These are phyloP conservation scores for Antrozous pallidus DNA, from an alignment of 2,797 vertebrate species.

Conservation along the genomic window DNA sequence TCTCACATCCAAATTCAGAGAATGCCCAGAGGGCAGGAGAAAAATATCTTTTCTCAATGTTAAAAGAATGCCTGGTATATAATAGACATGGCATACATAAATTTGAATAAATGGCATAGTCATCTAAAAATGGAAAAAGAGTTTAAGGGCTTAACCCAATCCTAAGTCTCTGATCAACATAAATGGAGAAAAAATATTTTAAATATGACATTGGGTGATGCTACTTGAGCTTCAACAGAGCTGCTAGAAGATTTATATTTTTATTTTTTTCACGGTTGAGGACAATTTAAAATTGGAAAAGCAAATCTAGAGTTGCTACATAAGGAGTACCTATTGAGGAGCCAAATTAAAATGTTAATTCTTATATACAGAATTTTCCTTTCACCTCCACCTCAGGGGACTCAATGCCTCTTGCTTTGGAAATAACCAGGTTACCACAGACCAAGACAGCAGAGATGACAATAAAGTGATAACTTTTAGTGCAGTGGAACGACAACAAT, in stretches of 20 bases:
- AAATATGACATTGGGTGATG: not conserved
- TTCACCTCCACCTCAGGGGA: not conserved
- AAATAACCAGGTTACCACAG: not conserved
- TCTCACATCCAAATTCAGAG: not conserved
- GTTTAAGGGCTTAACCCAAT: not conserved
- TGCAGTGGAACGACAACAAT: not conserved
- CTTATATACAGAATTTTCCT: not conserved
- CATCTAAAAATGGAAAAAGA: not conserved
- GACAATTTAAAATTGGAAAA: not conserved
- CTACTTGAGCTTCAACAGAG: not conserved
- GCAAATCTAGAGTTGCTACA: not conserved
- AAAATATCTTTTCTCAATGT: not conserved
- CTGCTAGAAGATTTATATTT: not conserved
- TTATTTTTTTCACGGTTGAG: not conserved
- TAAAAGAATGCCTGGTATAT: not conserved
- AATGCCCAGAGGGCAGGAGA: not conserved
- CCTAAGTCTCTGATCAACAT: not conserved
- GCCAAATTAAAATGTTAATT: not conserved
- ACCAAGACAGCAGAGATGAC: not conserved
- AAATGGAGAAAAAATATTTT: not conserved
- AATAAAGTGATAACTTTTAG: not conserved
- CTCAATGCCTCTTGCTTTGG: not conserved
- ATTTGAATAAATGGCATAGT: not conserved
- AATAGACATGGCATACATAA: not conserved
- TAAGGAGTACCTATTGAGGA: not conserved